phyloP scores from a whole-genome alignment of 2,888 invertebrate genomes.

The Bellardia bayeri region DNA sequence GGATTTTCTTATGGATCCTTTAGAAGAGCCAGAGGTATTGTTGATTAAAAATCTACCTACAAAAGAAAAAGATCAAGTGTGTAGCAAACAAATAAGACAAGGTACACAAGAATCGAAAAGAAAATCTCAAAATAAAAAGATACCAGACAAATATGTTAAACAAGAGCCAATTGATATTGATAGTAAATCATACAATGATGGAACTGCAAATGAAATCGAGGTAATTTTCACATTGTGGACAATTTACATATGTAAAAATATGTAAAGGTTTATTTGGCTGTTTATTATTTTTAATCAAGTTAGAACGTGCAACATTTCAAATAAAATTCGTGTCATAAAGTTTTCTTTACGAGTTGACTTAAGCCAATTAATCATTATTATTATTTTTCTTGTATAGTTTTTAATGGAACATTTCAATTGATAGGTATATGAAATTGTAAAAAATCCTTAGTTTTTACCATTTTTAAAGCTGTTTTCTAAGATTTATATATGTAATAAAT shows the following conservation, averaged over 20 bases:
- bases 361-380: no score
- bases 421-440: no score
- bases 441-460: no score
- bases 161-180: constrained; percentile 59
- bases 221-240: background rate
- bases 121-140: constrained; percentile 52
- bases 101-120: constrained; percentile 30
- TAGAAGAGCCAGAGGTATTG: constrained; percentile 67
- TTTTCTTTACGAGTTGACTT: no score
- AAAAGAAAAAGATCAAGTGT: constrained; percentile 44
- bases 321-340: no score
- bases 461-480: no score
- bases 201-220: constrained; percentile 27
- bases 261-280: no score
- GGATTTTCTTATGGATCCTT: constrained; percentile 67
- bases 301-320: no score
- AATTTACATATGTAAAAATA: background rate
- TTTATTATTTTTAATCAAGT: no score
- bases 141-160: constrained; percentile 58
- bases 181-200: background rate
- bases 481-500: no score
- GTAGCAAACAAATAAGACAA: constrained; percentile 21
- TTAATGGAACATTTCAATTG: no score
- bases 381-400: no score
- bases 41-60: constrained; percentile 32